These are phyloP conservation scores for Corydoras maculifer DNA, from an alignment of 2,113 vertebrate genomes.

Conservation along the genomic window DNA sequence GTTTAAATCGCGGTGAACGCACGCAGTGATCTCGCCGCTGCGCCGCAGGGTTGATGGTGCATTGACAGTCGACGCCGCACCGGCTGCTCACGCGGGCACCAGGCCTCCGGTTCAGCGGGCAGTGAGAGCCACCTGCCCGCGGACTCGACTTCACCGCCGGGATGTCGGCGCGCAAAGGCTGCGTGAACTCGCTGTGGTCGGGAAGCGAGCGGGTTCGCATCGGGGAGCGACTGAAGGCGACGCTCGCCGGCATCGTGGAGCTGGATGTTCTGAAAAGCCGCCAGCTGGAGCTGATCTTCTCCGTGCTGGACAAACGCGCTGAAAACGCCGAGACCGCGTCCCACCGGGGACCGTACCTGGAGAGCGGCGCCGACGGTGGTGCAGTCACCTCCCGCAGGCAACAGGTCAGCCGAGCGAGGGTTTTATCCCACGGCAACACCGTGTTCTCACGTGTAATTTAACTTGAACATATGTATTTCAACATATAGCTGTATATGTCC, in stretches of 20 bases:
- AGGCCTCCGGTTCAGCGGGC: constrained; percentile 23
- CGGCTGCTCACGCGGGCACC: constrained; percentile 11
- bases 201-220: constrained; percentile 71
- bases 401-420: constrained; percentile 66
- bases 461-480: not conserved
- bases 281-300: constrained; percentile 64
- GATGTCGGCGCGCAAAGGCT: constrained; percentile 65
- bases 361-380: constrained; percentile 48
- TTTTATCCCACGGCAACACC: not conserved
- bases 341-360: constrained; percentile 32
- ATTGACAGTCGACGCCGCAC: not conserved
- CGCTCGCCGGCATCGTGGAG: constrained; percentile 72
- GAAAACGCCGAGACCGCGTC: constrained; percentile 4
- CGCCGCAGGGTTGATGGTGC: no score
- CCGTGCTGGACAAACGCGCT: constrained; percentile 54
- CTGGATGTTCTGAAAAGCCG: constrained; percentile 67
- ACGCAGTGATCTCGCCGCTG: not conserved
- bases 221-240: constrained; percentile 71
- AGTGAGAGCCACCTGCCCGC: constrained; percentile 25
- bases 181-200: constrained; percentile 70
- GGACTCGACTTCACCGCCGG: constrained; percentile 19
- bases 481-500: no score
- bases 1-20: constrained; percentile 6
- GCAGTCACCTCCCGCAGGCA: constrained; percentile 64
- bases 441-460: not conserved